Evolutionary conservation across 1,140 invertebrate genomes (phyloP), one percentile per base, ranked within the genome.

Genomic region (Calephelis nemesis): DNA sequence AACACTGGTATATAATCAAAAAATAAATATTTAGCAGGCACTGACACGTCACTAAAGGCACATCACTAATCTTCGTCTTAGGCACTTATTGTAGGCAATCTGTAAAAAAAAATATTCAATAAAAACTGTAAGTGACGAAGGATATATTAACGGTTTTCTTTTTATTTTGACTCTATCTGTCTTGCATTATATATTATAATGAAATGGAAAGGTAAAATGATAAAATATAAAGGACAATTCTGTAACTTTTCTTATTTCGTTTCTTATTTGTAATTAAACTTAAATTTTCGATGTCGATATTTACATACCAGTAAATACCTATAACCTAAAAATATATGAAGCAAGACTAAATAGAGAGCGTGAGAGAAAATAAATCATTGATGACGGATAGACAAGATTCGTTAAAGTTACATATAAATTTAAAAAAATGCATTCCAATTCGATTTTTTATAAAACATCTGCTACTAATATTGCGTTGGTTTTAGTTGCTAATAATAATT

Each of bases 41-140:
- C 68, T 74, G 42, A 68, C 69, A 76, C 76, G 69, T 77, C 85
- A 87, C 84, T 78, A 63, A 86, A 88, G 84, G 85, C 85, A 88
- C 85, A 82, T 84, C 73, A 81, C 84, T 83, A 58, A 76, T 74
- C 73, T 75, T 73, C 73, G 68, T 71, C 50, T 76, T 70, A 88
- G 82, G 84, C 84, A 86, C 84, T 86, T 54, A 78, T 79, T 73
- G 76, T 67, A 45, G 42, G 42, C 73, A 73, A 77, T 81, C 81
- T 85, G 82, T 70, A 78, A 79, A 74, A 71, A 62, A 83, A 78
- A 74, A 75, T 6, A 49, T 50, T 49, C 4, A 39, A 63, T 54
- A 62, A 47, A 62, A 63, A 58, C 15, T 39, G 11, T 58, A 7
- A 8, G 7, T 45, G 42, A 45, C 3, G 42, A 45, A 42, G 8